Evolutionary conservation across 1,140 invertebrate species (phyloP), one percentile per base, ranked within the genome.

Genomic region (Lineus longissimus): DNA sequence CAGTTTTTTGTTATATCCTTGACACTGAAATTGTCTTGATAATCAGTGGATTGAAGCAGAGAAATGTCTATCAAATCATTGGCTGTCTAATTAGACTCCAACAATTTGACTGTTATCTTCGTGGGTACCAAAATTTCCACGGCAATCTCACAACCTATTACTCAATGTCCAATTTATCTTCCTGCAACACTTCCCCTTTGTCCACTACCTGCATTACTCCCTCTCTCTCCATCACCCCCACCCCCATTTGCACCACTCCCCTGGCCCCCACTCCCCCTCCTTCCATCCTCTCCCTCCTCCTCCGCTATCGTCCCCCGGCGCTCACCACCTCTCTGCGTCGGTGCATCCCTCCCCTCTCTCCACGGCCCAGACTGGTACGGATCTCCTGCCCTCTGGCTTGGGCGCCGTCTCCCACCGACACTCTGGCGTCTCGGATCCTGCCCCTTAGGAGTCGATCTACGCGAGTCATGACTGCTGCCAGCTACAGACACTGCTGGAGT

Each of bases 151-250:
- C n/a, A n/a, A n/a, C n/a, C n/a, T n/a, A n/a, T n/a, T 36, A 7
- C 47, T 54, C 47, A 19, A 19, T 54, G 19, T 4, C 4, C 4
- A 9, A 19, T 27, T 54, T n/a, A 7, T 6, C 25, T 27, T 54
- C 47, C 47, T 27, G 19, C 47, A 4, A 19, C n/a, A 19, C 25
- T 27, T n/a, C 47, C 47, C 4, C 25, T 27, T n/a, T 27, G 19
- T 27, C 47, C 4, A 9, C 17, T 33, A 25, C 17, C 30, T 59
- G 6, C 25, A 23, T 31, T 17, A 36, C 31, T 33, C 57, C 31
- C 57, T n/a, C 31, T 59, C 57, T 33, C 57, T 36, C n/a, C 57
- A n/a, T 23, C n/a, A n/a, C 33, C 57, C 33, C 31, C 40, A 25
- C 33, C 30, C 33, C 31, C 33, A 25, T 59, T 23, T 17, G 25